Percentiles rank a stretch among this genome's conserved stretches.
Evolutionary conservation across 2,888 invertebrate species (phyloP).

Genomic region (Drosophila bunnanda): DNA sequence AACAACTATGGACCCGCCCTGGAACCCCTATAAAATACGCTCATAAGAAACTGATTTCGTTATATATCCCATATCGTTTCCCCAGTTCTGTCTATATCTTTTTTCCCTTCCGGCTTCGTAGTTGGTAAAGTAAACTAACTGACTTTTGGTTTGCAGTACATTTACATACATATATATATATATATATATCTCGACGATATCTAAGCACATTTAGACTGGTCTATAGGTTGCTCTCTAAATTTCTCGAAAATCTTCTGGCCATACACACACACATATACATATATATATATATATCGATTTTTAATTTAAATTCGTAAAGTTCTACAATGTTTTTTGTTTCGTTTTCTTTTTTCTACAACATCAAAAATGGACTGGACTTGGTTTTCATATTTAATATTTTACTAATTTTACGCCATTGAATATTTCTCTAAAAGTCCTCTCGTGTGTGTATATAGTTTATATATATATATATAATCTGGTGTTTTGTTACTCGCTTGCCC

Average conservation of each 20-base stretch:
- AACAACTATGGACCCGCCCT: slow-evolving; percentile 13
- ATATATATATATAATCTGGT: slow-evolving; percentile 45
- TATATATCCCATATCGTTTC: slow-evolving; percentile 34
- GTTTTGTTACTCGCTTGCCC: slow-evolving; percentile 42
- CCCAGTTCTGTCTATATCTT: slow-evolving; percentile 13
- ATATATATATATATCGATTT: slow-evolving; percentile 4
- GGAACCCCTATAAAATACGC: slow-evolving; percentile 32
- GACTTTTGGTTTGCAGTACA: slow-evolving; percentile 49
- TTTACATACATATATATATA: slow-evolving; percentile 11
- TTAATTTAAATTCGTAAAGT: slow-evolving; percentile 69
- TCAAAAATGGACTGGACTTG: slow-evolving; percentile 71
- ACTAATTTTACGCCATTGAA: slow-evolving; percentile 50
- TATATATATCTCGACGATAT: slow-evolving; percentile 16
- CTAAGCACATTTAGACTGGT: slow-evolving; percentile 67
- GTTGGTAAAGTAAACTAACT: slow-evolving; percentile 57
- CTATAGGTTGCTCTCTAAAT: slow-evolving; percentile 35
- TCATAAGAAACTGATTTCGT: slow-evolving; percentile 48
- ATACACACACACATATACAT: slow-evolving; percentile 32
- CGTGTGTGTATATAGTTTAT: slow-evolving; percentile 48
- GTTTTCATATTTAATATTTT: slow-evolving; percentile 25
- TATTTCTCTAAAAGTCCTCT: slow-evolving; percentile 68
- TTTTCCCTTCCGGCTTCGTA: slow-evolving; percentile 4
- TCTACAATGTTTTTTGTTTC: slow-evolving; percentile 35
- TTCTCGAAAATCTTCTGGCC: slow-evolving; percentile 28
- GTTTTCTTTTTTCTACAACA: slow-evolving; percentile 57